phyloP scores from a whole-genome alignment of 2,888 invertebrate genomes.

The Ichneumon xanthorius region DNA sequence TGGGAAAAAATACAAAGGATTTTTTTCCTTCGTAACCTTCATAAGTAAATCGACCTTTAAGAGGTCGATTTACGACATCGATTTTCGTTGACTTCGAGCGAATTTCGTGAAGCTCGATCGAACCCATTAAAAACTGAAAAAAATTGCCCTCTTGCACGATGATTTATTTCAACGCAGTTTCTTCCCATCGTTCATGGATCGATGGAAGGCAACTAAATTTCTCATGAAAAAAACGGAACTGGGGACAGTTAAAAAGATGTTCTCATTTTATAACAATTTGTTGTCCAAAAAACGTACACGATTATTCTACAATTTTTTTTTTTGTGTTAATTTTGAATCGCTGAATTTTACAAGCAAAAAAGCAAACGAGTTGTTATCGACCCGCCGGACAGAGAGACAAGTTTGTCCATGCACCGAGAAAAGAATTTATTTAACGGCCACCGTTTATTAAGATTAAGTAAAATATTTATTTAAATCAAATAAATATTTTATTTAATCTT shows the following conservation, averaged over 20 bases:
- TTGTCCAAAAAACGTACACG: not conserved
- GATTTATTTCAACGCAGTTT: not conserved
- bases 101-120: no score
- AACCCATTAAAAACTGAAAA: not conserved
- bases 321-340: no score
- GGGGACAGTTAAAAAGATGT: no score
- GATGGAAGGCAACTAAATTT: not conserved
- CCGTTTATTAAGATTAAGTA: no score
- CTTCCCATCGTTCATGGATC: not conserved
- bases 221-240: no score
- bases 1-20: not conserved
- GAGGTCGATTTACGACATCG: not conserved
- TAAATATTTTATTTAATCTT: no score
- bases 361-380: not conserved
- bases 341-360: not conserved
- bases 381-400: no score
- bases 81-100: no score
- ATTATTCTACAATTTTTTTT: not conserved
- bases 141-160: not conserved
- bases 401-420: no score
- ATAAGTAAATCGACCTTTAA: not conserved
- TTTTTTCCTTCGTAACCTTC: not conserved
- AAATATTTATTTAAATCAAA: no score
- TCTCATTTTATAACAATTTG: no score
- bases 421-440: no score